A percentile compares a stretch with the other conserved stretches of the same genome.
phyloP scores from a whole-genome alignment of 2,113 vertebrate species.

The Calidris pygmaea region DNA sequence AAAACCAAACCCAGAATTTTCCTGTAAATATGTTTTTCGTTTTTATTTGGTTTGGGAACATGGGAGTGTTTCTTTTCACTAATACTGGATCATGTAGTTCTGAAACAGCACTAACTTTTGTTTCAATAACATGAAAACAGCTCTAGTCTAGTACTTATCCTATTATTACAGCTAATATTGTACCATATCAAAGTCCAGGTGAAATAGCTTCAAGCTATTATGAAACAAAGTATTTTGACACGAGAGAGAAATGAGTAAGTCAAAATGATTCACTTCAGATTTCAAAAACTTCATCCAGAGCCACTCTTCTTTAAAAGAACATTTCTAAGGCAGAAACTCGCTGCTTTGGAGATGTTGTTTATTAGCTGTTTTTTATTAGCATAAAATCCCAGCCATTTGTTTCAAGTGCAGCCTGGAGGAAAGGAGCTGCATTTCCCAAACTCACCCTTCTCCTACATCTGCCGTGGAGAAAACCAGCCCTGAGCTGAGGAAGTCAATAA shows the following conservation, averaged over 20 bases:
- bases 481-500: neutral
- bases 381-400: neutral
- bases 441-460: neutral
- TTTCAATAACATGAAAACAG: neutral
- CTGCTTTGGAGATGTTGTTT: neutral
- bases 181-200: neutral
- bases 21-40: neutral
- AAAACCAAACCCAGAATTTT: neutral
- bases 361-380: neutral
- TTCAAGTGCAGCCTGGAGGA: neutral
- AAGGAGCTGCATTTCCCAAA: neutral
- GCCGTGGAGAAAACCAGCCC: neutral
- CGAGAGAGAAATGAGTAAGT: neutral
- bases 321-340: neutral
- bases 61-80: neutral
- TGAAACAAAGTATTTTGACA: neutral
- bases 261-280: neutral
- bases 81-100: neutral
- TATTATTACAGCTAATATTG: constrained; percentile 1
- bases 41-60: constrained; percentile 2
- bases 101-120: neutral
- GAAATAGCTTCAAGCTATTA: neutral
- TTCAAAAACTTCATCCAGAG: neutral
- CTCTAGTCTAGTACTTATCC: neutral
- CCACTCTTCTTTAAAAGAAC: neutral